phyloP scores from a whole-genome alignment of 2,113 vertebrate genomes.

The Empidonax alnorum region DNA sequence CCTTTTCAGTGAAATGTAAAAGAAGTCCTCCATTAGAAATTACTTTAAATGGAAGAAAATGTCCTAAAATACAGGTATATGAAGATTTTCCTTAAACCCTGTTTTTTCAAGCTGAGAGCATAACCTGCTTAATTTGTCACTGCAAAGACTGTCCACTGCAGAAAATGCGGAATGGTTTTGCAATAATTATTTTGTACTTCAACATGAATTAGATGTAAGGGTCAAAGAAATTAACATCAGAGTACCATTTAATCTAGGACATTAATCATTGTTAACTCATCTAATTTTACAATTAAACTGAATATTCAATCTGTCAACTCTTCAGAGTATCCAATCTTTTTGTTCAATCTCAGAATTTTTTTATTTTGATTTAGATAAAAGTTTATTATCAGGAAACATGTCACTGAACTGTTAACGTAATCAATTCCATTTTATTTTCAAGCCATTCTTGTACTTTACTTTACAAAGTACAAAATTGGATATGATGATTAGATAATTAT shows the following conservation, averaged over 20 bases:
- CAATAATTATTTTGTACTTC: slow-evolving; percentile 55
- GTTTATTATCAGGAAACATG: slow-evolving; percentile 1
- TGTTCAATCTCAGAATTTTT: neutral
- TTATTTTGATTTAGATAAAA: slow-evolving; percentile 14
- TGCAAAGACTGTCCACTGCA: neutral
- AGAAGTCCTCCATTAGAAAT: neutral
- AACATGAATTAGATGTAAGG: slow-evolving; percentile 43
- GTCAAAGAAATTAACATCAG: slow-evolving; percentile 66
- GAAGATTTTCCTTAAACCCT: neutral
- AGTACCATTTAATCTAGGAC: slow-evolving; percentile 45
- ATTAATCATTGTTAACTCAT: slow-evolving; percentile 63
- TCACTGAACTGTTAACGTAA: slow-evolving; percentile 7
- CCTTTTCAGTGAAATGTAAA: neutral
- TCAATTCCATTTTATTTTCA: slow-evolving; percentile 7
- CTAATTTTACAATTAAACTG: slow-evolving; percentile 57
- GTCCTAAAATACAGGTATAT: neutral
- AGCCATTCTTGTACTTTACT: neutral
- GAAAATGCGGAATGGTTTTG: neutral
- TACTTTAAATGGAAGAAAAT: neutral
- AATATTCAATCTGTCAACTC: slow-evolving; percentile 20
- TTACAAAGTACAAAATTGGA: slow-evolving; percentile 27
- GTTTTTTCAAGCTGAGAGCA: neutral
- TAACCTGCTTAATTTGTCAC: neutral
- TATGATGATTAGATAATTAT: slow-evolving; percentile 4
- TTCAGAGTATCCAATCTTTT: neutral